Conservation (phyloP, 2,113 vertebrate species). For the Myiopsitta monachus region DNA sequence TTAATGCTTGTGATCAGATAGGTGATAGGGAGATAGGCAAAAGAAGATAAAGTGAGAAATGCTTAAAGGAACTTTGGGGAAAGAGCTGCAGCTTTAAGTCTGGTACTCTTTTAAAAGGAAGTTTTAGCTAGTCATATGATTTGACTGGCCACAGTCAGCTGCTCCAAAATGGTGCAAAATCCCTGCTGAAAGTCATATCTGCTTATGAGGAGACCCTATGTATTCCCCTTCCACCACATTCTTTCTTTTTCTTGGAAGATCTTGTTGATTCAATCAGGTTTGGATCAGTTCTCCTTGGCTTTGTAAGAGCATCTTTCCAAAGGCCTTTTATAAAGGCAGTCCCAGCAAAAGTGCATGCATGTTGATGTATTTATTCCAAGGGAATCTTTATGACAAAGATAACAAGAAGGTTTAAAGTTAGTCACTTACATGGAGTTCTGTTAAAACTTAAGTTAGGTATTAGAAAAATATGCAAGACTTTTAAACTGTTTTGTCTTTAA, state of each 20-base stretch:
- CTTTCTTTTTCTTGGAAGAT: not conserved
- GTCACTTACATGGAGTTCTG: not conserved
- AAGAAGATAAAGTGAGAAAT: rapidly evolving
- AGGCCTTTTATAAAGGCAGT: not conserved
- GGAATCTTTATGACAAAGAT: not conserved
- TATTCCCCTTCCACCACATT: not conserved
- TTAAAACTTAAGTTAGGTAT: not conserved
- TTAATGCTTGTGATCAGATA: not conserved
- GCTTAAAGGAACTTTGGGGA: not conserved
- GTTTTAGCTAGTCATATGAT: rapidly evolving
- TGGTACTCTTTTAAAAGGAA: not conserved
- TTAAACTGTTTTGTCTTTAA: not conserved
- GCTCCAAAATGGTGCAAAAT: not conserved
- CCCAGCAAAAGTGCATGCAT: not conserved
- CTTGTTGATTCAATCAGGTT: not conserved
- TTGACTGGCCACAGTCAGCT: not conserved
- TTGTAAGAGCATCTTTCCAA: not conserved
- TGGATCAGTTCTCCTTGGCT: not conserved
- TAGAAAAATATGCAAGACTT: not conserved
- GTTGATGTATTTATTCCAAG: not conserved
- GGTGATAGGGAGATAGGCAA: not conserved
- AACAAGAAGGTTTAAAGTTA: not conserved
- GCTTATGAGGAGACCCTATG: not conserved
- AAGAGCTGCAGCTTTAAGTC: not conserved
- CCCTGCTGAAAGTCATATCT: not conserved